These are phyloP conservation scores for Cyanocitta stelleri DNA, from an alignment of 2,113 vertebrate species.

Conservation along the genomic window DNA sequence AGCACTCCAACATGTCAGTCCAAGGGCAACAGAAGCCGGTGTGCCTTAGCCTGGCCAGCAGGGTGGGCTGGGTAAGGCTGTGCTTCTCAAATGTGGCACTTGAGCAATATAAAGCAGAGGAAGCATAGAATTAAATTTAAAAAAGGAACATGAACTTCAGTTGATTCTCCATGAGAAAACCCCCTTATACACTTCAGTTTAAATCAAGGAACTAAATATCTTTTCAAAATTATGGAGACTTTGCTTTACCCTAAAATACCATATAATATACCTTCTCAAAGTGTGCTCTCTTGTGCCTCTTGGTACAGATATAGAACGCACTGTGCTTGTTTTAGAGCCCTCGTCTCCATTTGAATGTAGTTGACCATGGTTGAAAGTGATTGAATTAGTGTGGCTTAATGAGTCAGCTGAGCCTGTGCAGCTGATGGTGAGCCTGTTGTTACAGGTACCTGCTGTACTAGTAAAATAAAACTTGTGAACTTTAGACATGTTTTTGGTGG, in stretches of 20 bases:
- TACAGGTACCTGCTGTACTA: not conserved
- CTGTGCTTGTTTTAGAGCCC: not conserved
- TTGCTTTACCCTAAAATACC: not conserved
- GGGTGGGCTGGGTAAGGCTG: not conserved
- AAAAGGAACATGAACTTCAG: not conserved
- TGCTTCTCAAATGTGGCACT: not conserved
- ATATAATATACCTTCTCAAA: not conserved
- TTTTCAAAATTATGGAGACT: not conserved
- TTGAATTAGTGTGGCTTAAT: not conserved
- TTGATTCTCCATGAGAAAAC: not conserved
- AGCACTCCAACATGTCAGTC: not conserved
- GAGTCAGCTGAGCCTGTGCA: not conserved
- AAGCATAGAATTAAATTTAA: not conserved
- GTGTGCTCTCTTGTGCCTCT: not conserved
- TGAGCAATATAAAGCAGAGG: not conserved
- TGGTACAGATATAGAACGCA: not conserved
- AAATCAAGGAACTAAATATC: not conserved
- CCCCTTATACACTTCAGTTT: not conserved
- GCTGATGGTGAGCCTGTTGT: not conserved
- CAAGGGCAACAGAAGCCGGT: not conserved
- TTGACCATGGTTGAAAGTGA: not conserved
- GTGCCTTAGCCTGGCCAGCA: not conserved
- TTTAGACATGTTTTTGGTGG: not conserved
- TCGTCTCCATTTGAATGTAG: accelerated
- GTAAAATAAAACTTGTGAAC: not conserved